Conservation (phyloP, 2,888 invertebrate species). For the Eupithecia dodoneata region DNA sequence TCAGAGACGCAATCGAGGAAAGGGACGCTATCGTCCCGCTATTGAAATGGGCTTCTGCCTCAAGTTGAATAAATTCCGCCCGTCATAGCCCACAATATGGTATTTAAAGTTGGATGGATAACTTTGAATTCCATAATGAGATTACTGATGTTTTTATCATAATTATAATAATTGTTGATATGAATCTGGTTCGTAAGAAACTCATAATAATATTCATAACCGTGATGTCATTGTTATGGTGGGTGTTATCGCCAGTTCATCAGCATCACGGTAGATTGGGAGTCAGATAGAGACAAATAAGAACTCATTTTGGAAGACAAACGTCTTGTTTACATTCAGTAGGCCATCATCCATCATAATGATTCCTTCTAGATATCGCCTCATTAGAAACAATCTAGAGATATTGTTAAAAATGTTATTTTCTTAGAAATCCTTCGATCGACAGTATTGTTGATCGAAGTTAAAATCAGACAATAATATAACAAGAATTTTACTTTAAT, state of each 20-base stretch:
- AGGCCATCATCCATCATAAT: neutral
- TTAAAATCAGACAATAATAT: neutral
- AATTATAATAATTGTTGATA: constrained; percentile 24
- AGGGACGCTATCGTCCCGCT: no score
- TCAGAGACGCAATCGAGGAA: no score
- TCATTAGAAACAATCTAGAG: neutral
- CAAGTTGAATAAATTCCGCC: neutral
- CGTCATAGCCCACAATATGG: neutral
- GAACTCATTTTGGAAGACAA: constrained; percentile 3
- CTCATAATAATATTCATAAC: neutral
- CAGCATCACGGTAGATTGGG: constrained; percentile 23
- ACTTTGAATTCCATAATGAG: neutral
- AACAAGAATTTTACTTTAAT: neutral
- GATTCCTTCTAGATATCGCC: neutral
- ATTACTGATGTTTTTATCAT: neutral
- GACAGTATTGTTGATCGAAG: no score
- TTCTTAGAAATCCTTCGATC: neutral
- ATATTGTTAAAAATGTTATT: neutral
- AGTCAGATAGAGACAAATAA: neutral
- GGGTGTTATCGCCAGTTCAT: constrained; percentile 24
- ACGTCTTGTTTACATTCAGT: neutral
- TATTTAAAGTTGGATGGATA: neutral
- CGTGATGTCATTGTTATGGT: constrained; percentile 27
- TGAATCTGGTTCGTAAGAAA: constrained; percentile 16
- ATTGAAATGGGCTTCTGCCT: no score